A percentile compares a stretch with the other conserved stretches of the same genome.
phyloP scores from a whole-genome alignment of 2,113 vertebrate species.

The Plecturocebus donacophilus region DNA sequence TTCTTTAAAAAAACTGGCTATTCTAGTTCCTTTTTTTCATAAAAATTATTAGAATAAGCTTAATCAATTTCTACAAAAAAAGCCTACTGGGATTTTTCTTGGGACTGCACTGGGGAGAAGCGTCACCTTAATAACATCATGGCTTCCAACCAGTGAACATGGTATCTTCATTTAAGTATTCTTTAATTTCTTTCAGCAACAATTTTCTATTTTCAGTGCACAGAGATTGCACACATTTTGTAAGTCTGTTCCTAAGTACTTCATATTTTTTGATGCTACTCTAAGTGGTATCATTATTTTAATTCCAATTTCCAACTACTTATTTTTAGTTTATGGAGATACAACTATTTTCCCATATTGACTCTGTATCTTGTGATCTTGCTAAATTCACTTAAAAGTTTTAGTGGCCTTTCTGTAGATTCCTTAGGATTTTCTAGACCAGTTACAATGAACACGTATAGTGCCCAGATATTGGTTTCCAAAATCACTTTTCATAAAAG shows the following conservation, averaged over 20 bases:
- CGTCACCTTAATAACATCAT: background rate
- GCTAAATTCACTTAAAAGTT: background rate
- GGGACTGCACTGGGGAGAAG: background rate
- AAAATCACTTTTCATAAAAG: slow-evolving; percentile 38
- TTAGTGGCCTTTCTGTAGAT: background rate
- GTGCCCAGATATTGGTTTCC: background rate
- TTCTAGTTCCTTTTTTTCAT: background rate
- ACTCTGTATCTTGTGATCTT: background rate
- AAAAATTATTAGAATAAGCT: slow-evolving; percentile 14
- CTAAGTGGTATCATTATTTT: background rate
- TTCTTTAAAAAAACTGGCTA: background rate
- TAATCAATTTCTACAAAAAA: slow-evolving; percentile 36
- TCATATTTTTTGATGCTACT: background rate
- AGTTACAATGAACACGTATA: background rate
- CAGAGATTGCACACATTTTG: background rate
- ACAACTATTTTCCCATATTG: background rate
- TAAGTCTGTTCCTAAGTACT: background rate
- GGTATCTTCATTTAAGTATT: background rate
- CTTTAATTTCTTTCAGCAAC: background rate
- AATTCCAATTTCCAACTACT: slow-evolving; percentile 27
- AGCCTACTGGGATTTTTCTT: background rate
- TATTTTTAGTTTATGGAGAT: background rate
- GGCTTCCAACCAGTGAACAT: background rate
- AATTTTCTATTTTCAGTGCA: background rate
- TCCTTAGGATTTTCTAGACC: background rate